Evolutionary conservation across 2,113 vertebrate genomes (phyloP), one percentile per base, ranked within the genome.

Genomic region (Actenoides lindsayi): DNA sequence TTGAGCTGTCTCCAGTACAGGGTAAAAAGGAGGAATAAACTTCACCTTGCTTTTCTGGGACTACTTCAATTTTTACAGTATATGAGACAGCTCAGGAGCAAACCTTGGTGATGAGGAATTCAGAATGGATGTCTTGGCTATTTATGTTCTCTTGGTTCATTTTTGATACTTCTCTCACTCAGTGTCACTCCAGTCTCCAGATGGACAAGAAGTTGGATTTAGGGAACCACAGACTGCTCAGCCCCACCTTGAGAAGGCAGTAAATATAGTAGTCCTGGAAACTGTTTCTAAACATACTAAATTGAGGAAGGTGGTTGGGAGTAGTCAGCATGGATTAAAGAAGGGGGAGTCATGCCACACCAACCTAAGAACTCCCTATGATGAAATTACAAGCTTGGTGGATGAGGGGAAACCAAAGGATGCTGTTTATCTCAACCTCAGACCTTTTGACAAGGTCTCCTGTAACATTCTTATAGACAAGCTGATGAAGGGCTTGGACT

Each of bases 311-410:
- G 16, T 53, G 30, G 16, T 1, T 57, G 1, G 30, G 35, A 84
- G 11, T 16, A 77, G 39, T 51, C 33, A 73, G 19, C 11, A 25
- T 11, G 33, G 17, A 27, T 21, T 65, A 51, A 89, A 83, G 68
- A 54, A 69, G 53, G 6, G 8, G 3, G 6, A 51, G 9, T 13
- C 20, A 21, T 24, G 3, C 6, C n/a, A 31, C 30, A 44, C 11
- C 11, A 62, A 35, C 10, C 4, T 11, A 64, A 83, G n/a, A 53
- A 7, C 9, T 2, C 59, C 79, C 33, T 42, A 5, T 17, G 64
- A 24, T 16, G 53, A 56, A 85, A 51, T 33, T 0, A 37, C 1
- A 16, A 79, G 13, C 21, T 81, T 0, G 0, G n/a, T 63, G 37
- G 20, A 35, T 81, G n/a, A 67, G 11, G 10, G 30, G 4, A 89